phyloP scores from a whole-genome alignment of 2,113 vertebrate genomes.

The Balaenoptera acutorostrata region DNA sequence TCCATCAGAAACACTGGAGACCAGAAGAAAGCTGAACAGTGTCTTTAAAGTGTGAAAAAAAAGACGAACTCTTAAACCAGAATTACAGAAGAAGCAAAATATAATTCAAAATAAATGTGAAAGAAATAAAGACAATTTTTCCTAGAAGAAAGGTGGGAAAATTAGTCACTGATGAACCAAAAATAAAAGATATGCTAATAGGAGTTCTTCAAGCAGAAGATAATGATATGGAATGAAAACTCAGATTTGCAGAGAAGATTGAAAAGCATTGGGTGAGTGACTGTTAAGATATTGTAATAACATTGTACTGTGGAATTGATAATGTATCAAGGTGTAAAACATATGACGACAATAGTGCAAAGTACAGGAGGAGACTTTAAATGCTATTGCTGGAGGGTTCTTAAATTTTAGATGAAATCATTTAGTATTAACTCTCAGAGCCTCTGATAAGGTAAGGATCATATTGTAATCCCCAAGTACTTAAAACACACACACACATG shows the following conservation, averaged over 20 bases:
- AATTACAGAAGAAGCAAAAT: too few relatives aligned
- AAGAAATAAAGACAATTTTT: neutral
- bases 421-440: neutral
- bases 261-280: accelerated
- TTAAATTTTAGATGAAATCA: neutral
- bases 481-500: neutral
- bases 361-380: accelerated
- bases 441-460: neutral
- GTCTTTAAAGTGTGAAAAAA: neutral
- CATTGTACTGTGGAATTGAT: accelerated
- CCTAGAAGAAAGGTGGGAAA: neutral
- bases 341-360: accelerated
- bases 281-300: neutral
- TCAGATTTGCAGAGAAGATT: neutral
- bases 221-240: too few relatives aligned
- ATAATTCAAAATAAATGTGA: accelerated
- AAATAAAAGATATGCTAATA: neutral
- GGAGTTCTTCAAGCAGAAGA: neutral
- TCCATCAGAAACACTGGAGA: accelerated
- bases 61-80: neutral
- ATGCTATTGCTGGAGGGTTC: accelerated
- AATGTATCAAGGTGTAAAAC: accelerated
- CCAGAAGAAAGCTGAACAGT: neutral
- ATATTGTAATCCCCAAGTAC: accelerated
- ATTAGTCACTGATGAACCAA: neutral